Percentiles rank a stretch among this genome's conserved stretches.
Conservation (phyloP, 1,140 invertebrate genomes). For the Drosophila parabipectinata region DNA sequence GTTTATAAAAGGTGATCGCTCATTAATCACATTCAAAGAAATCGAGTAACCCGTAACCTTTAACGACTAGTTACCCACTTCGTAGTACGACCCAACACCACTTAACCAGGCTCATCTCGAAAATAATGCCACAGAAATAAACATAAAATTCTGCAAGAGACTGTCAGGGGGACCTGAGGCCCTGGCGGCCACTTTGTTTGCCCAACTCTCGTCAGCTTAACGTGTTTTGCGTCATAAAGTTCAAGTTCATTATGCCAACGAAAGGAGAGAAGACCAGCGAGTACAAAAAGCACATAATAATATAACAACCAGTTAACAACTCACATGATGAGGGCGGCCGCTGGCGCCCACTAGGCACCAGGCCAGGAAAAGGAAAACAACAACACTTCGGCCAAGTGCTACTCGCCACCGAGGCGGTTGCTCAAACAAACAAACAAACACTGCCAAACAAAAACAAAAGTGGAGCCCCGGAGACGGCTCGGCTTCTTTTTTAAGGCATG, state of each 20-base stretch:
- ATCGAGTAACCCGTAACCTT: constrained; percentile 13
- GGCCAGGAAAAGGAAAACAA: constrained; percentile 33
- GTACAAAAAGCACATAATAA: constrained; percentile 25
- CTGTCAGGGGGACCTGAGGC: background rate
- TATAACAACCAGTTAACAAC: constrained; percentile 53
- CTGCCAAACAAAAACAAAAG: constrained; percentile 29
- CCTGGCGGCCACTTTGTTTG: constrained; percentile 24
- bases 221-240: constrained; percentile 79
- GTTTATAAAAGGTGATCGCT: background rate
- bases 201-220: constrained; percentile 66
- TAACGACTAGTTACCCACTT: constrained; percentile 27
- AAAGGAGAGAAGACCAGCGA: constrained; percentile 26
- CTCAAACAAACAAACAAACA: constrained; percentile 45
- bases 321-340: constrained; percentile 29
- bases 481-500: constrained; percentile 1
- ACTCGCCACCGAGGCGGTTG: constrained; percentile 65
- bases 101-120: constrained; percentile 34
- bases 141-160: constrained; percentile 19
- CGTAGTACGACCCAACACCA: constrained; percentile 35
- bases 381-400: constrained; percentile 58
- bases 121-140: constrained; percentile 44
- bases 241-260: constrained; percentile 75
- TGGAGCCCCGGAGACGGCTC: constrained; percentile 26
- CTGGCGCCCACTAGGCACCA: constrained; percentile 45
- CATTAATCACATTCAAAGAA: background rate